Percentiles rank a stretch among this genome's conserved stretches.
Conservation (phyloP, 2,888 invertebrate genomes). For the Thereva unica region DNA sequence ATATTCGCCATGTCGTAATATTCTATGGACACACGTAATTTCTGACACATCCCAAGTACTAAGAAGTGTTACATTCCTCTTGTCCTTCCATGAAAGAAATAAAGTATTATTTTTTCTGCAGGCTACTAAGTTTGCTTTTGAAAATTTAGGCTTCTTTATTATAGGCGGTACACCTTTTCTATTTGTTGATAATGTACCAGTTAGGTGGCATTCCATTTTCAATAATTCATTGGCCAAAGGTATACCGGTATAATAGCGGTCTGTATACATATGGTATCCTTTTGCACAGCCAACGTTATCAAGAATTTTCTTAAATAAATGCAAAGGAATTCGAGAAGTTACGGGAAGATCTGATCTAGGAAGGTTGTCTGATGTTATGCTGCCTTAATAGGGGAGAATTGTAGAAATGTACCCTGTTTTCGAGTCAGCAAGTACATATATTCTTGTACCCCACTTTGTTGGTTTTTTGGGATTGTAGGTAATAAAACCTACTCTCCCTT, state of each 20-base stretch:
- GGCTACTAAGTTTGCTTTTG: conserved; percentile 21
- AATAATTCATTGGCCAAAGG: conserved; percentile 30
- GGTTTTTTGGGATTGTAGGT: conserved; percentile 12
- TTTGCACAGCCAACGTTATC: too few relatives aligned
- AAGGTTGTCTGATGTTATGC: conserved; percentile 18
- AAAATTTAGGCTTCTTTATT: conserved; percentile 27
- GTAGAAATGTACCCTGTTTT: conserved; percentile 20
- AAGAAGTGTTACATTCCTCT: conserved; percentile 17
- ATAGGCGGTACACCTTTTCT: conserved; percentile 17
- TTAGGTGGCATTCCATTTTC: conserved; percentile 21
- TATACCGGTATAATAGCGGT: conserved; percentile 29
- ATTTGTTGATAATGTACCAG: conserved; percentile 19
- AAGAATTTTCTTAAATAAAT: conserved; percentile 21
- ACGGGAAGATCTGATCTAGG: conserved; percentile 17
- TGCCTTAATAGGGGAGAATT: conserved; percentile 20
- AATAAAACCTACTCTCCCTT: neutral
- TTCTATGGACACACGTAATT: conserved; percentile 22
- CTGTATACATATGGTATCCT: conserved; percentile 11
- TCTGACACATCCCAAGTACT: conserved; percentile 15
- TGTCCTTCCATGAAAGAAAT: conserved; percentile 31
- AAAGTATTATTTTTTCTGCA: conserved; percentile 22
- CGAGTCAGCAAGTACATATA: too few relatives aligned
- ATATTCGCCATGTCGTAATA: conserved; percentile 16
- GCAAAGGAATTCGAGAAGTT: conserved; percentile 24
- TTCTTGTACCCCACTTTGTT: too few relatives aligned